Base-by-base conservation (phyloP, 2,797 vertebrate genomes). In the Coreius guichenoti region DNA sequence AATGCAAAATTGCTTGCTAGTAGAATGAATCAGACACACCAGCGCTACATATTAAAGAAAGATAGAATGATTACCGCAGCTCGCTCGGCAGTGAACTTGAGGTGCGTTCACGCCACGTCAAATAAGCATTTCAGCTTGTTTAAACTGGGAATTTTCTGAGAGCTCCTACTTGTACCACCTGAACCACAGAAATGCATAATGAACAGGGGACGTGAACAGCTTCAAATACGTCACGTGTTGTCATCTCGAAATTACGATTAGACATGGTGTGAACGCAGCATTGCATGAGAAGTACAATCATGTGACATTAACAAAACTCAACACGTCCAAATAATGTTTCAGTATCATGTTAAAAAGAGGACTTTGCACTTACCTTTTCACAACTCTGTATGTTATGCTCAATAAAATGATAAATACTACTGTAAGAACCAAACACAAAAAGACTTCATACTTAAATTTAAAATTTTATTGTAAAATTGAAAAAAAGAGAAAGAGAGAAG, bases 381-480 rank as follows among this genome's bases (percentile, higher is more conserved):
- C 54, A 78, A n/a, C 36, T 17, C 54, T 78, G 8, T 13, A 39
- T 78, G 75, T 31, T 9, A 80, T 29, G 33, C 78, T 80, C 39
- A 49, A 33, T 3, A 33, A 29, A 80, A 12, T 51, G 29, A 58
- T 26, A 17, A 8, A 12, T 19, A 58, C 21, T 21, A 29, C 39
- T 1, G 4, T 12, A 73, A 21, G 17, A 74, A 68, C 47, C 23
- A 68, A 70, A 33, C 16, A 45, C 26, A 49, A 61, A 73, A 6
- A 77, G 26, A 65, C 83, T 6, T 79, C 90, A 90, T 87, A 86
- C 92, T 94, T 94, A 92, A 93, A 92, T 96, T 96, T 95, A 90
- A 94, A 91, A 89, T 95, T 96, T 96, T 96, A 96, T 96, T 96
- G 95, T 95, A 96, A 96, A 96, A 96, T 96, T 96, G 95, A 94